Evolutionary conservation across 2,888 invertebrate species (phyloP).

Genomic region (Epirrita christyi): DNA sequence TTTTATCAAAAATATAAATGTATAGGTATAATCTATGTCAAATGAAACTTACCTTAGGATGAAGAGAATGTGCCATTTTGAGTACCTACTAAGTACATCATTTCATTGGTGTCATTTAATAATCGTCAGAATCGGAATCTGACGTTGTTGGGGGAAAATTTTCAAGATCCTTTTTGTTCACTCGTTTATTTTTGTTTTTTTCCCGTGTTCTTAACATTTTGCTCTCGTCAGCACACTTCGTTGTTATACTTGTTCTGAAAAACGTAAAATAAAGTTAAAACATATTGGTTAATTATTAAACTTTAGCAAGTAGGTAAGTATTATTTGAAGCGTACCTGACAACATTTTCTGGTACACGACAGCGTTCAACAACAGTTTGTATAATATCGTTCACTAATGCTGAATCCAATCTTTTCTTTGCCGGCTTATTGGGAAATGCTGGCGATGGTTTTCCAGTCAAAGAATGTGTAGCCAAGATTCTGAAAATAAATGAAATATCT

Average conservation of each 20-base stretch:
- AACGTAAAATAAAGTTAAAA: too few species aligned
- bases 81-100: too few species aligned
- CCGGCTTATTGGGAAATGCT: slow-evolving; percentile 69
- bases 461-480: slow-evolving; percentile 82
- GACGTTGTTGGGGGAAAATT: slow-evolving; percentile 46
- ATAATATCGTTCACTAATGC: slow-evolving; percentile 80
- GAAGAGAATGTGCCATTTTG: too few species aligned
- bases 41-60: too few species aligned
- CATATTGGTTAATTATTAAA: too few species aligned
- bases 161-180: slow-evolving; percentile 43
- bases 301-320: not conserved
- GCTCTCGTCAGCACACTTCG: slow-evolving; percentile 86
- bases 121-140: slow-evolving; percentile 39
- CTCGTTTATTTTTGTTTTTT: slow-evolving; percentile 48
- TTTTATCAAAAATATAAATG: too few species aligned
- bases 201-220: slow-evolving; percentile 79
- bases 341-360: slow-evolving; percentile 58
- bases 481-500: slow-evolving; percentile 42
- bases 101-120: slow-evolving; percentile 6
- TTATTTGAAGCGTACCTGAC: slow-evolving; percentile 47
- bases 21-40: too few species aligned
- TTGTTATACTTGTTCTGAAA: slow-evolving; percentile 83
- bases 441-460: slow-evolving; percentile 85
- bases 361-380: slow-evolving; percentile 71
- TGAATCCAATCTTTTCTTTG: slow-evolving; percentile 72